Base-by-base conservation (phyloP, 2,113 vertebrate species). In the Dolichotis patagonum region DNA sequence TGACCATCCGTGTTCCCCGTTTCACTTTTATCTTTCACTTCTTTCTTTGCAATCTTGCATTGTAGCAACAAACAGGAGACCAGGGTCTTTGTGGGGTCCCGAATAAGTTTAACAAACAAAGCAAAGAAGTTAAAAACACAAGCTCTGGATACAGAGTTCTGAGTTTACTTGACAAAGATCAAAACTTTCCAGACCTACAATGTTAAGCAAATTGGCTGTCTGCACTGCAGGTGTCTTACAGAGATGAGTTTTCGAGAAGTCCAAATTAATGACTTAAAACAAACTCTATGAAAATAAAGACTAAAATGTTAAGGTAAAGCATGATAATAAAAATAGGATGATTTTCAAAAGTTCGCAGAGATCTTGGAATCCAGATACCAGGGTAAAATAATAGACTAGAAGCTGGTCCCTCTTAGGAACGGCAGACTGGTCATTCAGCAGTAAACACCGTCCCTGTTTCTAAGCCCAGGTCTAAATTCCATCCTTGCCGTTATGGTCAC, bases 361-460 rank as follows among this genome's bases (percentile, higher is more conserved):
- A 71, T 16, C 3, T 20, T 83, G n/a, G 10, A 89, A 80, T 49
- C 1, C 1, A 14, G 38, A 80, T 3, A 9, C 90, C 30, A 85
- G 17, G 2, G 30, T 87, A 46, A 52, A 3, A 17, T 14, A 7
- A 60, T 24, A 13, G 11, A 1, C 26, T 3, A 6, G 67, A 12
- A 28, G 1, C 12, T 30, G 12, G 12, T 26, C 10, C 41, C 22
- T 11, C 35, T 2, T 3, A 17, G 46, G 17, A 4, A 0, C 52
- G 28, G 14, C 14, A 67, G 1, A 0, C 52, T 43, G 81, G 84
- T 5, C 19, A 58, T 16, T 58, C 14, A 71, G 2, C 38, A n/a
- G 32, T 32, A 3, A 80, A 20, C 52, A 41, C 71, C 56, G 5
- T 9, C 11, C 6, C 41, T 63, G 17, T 41, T 30, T 13, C 26